Conservation (phyloP, 64 coral and sea anemone genomes). For the Anthopleura sola region DNA sequence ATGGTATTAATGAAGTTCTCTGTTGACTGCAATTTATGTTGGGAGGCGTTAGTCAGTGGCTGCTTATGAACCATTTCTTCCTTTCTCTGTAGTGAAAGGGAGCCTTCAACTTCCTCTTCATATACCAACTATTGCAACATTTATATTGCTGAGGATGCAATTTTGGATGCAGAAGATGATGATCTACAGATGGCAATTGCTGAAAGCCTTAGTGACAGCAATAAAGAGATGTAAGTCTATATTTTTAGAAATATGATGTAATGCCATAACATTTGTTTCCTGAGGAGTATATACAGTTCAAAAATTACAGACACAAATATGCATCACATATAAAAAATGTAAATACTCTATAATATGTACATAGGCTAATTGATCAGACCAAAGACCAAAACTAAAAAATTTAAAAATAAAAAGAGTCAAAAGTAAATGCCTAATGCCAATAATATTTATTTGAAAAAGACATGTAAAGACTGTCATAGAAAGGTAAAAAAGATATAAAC, state of each 20-base stretch:
- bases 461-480: background rate
- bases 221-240: background rate
- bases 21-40: too few relatives aligned
- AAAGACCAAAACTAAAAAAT: too few relatives aligned
- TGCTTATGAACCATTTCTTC: too few relatives aligned
- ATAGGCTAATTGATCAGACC: too few relatives aligned
- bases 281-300: background rate
- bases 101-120: background rate
- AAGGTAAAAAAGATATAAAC: background rate
- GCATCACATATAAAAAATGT: too few relatives aligned
- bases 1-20: too few relatives aligned
- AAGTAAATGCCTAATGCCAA: background rate
- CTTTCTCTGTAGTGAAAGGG: background rate
- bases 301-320: too few relatives aligned
- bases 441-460: conserved; percentile 2
- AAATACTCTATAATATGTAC: too few relatives aligned
- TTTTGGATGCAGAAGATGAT: background rate
- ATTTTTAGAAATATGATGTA: background rate
- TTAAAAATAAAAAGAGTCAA: background rate
- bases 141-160: background rate
- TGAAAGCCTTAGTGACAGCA: background rate
- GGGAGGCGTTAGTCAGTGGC: too few relatives aligned
- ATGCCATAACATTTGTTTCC: background rate
- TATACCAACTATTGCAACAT: conserved; percentile 6
- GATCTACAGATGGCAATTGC: background rate